A percentile compares a stretch with the other conserved stretches of the same genome.
These are phyloP conservation scores for Luehdorfia chinensis DNA, from an alignment of 1,140 invertebrate genomes.

Conservation along the genomic window DNA sequence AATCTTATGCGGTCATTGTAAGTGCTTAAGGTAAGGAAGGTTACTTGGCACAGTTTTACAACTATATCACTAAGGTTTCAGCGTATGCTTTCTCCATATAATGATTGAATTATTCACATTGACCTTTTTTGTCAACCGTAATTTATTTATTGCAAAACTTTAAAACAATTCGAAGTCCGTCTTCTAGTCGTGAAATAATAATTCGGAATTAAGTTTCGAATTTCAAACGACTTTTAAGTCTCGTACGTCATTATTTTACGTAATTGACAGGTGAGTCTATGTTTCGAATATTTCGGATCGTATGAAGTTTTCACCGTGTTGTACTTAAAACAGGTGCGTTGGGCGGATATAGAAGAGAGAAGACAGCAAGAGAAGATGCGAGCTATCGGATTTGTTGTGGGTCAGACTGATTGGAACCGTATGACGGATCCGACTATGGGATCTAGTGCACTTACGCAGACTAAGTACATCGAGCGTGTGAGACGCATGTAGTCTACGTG, in stretches of 20 bases:
- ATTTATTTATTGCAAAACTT: too few relatives aligned
- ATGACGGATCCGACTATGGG: conserved; percentile 96
- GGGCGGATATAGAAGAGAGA: conserved; percentile 97
- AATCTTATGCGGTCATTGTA: too few relatives aligned
- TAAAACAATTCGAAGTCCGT: too few relatives aligned
- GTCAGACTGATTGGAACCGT: conserved; percentile 95
- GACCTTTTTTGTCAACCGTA: too few relatives aligned
- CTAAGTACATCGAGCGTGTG: conserved; percentile 91
- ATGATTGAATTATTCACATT: too few relatives aligned
- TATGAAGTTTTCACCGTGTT: conserved; percentile 52
- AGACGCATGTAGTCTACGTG: conserved; percentile 50
- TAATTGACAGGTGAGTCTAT: too few relatives aligned
- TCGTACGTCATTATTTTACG: too few relatives aligned
- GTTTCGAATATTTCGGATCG: too few relatives aligned
- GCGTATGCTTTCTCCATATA: too few relatives aligned
- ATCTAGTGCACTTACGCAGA: conserved; percentile 91
- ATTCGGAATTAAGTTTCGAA: too few relatives aligned
- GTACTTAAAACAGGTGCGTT: conserved; percentile 87
- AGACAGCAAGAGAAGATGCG: conserved; percentile 93
- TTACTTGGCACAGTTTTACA: conserved; percentile 1
- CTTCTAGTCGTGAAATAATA: too few relatives aligned
- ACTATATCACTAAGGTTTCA: conserved; percentile 32
- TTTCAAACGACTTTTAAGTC: too few relatives aligned
- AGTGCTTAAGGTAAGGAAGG: not conserved
- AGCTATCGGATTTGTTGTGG: conserved; percentile 96